Evolutionary conservation across 2,888 invertebrate genomes (phyloP), one percentile per base, ranked within the genome.

Genomic region (Eueremaeus valkanovi): DNA sequence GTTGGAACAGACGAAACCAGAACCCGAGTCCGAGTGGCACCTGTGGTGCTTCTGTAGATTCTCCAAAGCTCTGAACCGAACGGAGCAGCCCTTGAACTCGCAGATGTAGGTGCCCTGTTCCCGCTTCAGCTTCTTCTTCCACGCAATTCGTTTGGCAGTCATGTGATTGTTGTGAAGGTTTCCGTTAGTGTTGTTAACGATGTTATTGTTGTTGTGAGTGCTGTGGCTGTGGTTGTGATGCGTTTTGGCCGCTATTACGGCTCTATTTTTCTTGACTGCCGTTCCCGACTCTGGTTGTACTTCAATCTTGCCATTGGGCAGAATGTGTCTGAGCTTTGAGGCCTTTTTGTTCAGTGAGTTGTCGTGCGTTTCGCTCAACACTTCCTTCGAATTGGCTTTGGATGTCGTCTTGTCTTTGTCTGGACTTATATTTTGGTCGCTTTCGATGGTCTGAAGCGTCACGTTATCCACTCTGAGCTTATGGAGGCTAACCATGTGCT

Each of bases 21-120:
- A 51, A 61, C 79, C 78, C 16, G 81, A 80, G 9, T 70, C 73
- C 5, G 73, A 73, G 80, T 90, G 90, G 80, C 89, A 90, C 80
- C 86, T 86, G 51, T 86, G 84, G 81, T 91, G 91, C 81, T 89
- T 89, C 3, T 85, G 82, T 76, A 90, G 83, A 79, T 88, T 89
- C 0, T 87, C 86, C 40, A 85, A 82, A 70, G 87, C 86, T 79
- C 86, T 85, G 78, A 90, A 84, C 61, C 85, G 83, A 11, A 88
- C 85, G 78, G 86, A 84, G 79, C 90, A 90, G 21, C 84, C 85
- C 68, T 86, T 84, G 11, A 87, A 81, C 36, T 83, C 83, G 81
- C 90, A 90, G 21, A 72, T 42, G 21, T 72, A 72, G 24, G 76
- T 75, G 6, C 78, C 78, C 27, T 78, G 31, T 72, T 78, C 78